Evolutionary conservation across 2,888 invertebrate genomes (phyloP), one percentile per base, ranked within the genome.

Genomic region (Stegophylla sp.): DNA sequence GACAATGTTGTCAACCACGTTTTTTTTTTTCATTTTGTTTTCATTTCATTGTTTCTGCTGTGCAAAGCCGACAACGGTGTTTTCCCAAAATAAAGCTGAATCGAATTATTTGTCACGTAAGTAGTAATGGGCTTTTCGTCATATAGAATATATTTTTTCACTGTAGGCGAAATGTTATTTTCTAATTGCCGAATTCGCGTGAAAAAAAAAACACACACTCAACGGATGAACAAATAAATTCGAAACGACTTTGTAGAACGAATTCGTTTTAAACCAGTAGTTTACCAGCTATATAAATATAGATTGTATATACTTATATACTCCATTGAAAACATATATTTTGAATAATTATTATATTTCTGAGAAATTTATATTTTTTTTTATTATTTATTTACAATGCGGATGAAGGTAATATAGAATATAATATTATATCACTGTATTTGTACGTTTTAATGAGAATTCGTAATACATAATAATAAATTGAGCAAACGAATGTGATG

Each of bases 81-180:
- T 66, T 26, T 66, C 34, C 12, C 28, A 23, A 51, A 75, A 76
- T 76, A 66, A 76, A 66, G 51, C 23, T 26, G n/a, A 53, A 76
- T 53, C 10, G 53, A 64, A 51, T 75, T 53, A 64, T 53, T 51
- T 23, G 75, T 76, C 75, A 66, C 75, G 75, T 66, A 41, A 34
- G 34, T 15, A 53, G 56, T 45, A 43, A 20, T 59, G 59, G 23
- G 43, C 43, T 72, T 72, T 72, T 59, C n/a, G 23, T 26, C 59
- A 10, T 56, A 0, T 15, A 61, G 9, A 15, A 61, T 23, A 61
- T 61, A 26, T 59, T 59, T 23, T 66, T 53, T 5, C 1, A n/a
- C 20, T 26, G 12, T 0, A 26, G 3, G 13, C 7, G 61, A 51
- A 64, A 76, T 26, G 23, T 13, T 15, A 53, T 76, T 66, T 76